Base-by-base conservation (phyloP, 2,113 vertebrate species). In the Pygoscelis antarcticus region DNA sequence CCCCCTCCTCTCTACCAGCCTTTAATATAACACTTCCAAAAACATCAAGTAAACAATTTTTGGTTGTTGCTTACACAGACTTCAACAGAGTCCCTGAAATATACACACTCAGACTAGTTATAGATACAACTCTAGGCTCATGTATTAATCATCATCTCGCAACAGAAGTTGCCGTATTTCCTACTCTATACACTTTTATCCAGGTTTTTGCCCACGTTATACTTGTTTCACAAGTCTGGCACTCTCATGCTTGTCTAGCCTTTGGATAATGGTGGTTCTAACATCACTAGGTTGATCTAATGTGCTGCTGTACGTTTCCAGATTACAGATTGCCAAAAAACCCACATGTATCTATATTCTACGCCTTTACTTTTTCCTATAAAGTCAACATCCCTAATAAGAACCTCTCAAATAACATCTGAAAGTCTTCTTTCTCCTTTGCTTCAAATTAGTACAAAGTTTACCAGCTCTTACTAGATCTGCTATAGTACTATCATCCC, bases 101-200 rank as follows among this genome's bases (percentile, higher is more conserved):
- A 69, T 0, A 47, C 5, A 44, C 5, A 16, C 17, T 49, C 11
- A 62, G 36, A 38, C 27, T 42, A 77, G 25, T 23, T 46, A 46
- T 0, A 72, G 27, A 22, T 30, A 6, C 5, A 86, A 72, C 20
- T 46, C 42, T 4, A 47, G 36, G 23, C 11, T 74, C 27, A 54
- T 2, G 13, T 16, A 74, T n/a, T 40, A 80, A 64, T 27, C 34
- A 60, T 11, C 32, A 72, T 26, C 27, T 15, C 5, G 25, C 57
- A 87, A 49, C 0, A 42, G 14, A 55, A 58, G n/a, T 5, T 83
- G 42, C 5, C 2, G 0, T 36, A 79, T 52, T 83, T 89, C 49
- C 54, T 89, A 47, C 58, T 77, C 27, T 27, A 52, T 21, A 49
- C 4, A 36, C 11, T 54, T 84, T 61, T n/a, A 72, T 34, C 6